Evolutionary conservation across 1,140 invertebrate genomes (phyloP), one percentile per base, ranked within the genome.

Genomic region (Zelostemma sp.): DNA sequence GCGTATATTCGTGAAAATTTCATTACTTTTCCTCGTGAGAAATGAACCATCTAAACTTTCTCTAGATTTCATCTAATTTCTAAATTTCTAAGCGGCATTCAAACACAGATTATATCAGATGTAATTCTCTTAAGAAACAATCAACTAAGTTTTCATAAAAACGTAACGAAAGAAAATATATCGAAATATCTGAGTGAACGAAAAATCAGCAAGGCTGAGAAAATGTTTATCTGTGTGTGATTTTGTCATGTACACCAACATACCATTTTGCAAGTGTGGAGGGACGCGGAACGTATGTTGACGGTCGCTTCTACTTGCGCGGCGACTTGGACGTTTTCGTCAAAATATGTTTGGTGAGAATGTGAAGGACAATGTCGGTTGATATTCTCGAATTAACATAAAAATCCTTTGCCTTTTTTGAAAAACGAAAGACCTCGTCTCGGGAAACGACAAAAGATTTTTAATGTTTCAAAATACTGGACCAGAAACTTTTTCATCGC

Each of bases 181-280:
- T 60, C 57, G 15, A 49, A 25, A 60, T 59, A 50, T 67, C 53
- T 25, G 50, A 15, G 25, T 51, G 73, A 80, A 72, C 43, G 3
- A 61, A 60, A 60, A 78, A 67, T 62, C 46, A 78, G 66, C 76
- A 73, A 79, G 78, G 70, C 65, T 68, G 68, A 82, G 77, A 76
- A 79, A 74, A 83, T 78, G 78, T 81, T 76, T 79, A 75, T 80
- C 72, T 78, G 77, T 83, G 84, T 85, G 80, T 84, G 80, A 70
- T 73, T 78, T 71, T 80, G 69, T 84, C 73, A 83, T 85, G 84
- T 86, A 86, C 84, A 86, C 84, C 84, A 86, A 86, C 84, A 86
- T 86, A 86, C 84, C 84, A 86, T 85, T 85, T 80, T 84, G 82
- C 81, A 84, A 81, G 81, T 84, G 82, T 84, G 21, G 70, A 78